These are phyloP conservation scores for Ptycholaimellus sp. DNA, from an alignment of 2,888 invertebrate species.

Conservation along the genomic window DNA sequence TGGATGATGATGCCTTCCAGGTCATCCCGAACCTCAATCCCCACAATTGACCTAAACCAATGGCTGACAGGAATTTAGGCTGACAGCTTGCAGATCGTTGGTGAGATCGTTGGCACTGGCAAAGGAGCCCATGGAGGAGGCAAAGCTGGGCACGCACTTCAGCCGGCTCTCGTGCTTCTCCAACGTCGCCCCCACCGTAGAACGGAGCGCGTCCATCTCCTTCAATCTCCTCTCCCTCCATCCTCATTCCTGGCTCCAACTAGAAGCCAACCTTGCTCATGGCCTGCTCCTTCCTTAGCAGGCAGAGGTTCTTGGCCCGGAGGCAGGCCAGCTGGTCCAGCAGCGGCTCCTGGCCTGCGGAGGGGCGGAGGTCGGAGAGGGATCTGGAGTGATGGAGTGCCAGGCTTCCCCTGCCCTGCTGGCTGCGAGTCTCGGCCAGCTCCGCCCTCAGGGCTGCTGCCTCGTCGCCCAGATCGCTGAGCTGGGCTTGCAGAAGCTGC, in stretches of 20 bases:
- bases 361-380: constrained; percentile 2
- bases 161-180: constrained; percentile 2
- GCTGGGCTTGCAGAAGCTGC: not conserved
- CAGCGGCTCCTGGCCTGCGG: constrained; percentile 6
- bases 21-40: constrained; percentile 13
- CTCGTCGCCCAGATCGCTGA: constrained; percentile 1
- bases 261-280: no score
- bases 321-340: constrained; percentile 3
- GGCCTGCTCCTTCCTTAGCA: no score
- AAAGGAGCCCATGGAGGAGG: not conserved
- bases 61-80: no score
- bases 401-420: not conserved
- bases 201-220: constrained; percentile 4
- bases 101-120: no score
- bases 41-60: no score
- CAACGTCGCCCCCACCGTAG: not conserved
- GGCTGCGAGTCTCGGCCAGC: not conserved
- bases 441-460: constrained; percentile 3
- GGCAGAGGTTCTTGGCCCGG: no score
- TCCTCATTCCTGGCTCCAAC: no score
- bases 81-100: constrained; percentile 8
- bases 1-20: constrained; percentile 13
- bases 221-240: no score
- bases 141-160: constrained; percentile 1
- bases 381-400: not conserved